Percentiles rank a stretch among this genome's conserved stretches.
These are phyloP conservation scores for Halictus quadricinctus DNA, from an alignment of 2,888 invertebrate species.

Conservation along the genomic window DNA sequence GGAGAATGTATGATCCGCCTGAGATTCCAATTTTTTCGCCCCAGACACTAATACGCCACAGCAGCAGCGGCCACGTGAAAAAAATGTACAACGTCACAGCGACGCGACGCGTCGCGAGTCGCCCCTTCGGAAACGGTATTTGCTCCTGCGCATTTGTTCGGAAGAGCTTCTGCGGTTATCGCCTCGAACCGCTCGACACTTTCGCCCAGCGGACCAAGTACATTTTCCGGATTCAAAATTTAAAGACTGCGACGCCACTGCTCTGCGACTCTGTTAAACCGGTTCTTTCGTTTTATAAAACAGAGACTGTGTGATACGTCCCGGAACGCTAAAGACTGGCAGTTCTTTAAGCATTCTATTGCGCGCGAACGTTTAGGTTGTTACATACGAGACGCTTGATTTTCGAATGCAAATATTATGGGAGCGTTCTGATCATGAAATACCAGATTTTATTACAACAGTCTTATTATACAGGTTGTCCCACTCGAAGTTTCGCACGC, in stretches of 20 bases:
- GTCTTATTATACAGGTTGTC: no score
- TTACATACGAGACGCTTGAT: no score
- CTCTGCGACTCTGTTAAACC: background rate
- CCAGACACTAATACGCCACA: background rate
- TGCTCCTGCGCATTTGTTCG: background rate
- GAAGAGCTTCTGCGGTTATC: conserved; percentile 1
- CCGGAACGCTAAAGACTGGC: background rate
- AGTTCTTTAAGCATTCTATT: background rate
- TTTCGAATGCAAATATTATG: no score
- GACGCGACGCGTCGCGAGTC: background rate
- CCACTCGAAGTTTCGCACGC: no score
- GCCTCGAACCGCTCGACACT: background rate
- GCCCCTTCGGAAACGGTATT: background rate
- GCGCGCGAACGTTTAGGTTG: no score
- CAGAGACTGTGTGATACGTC: background rate
- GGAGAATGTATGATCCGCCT: background rate
- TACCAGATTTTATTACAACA: no score
- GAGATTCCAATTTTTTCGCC: conserved; percentile 1
- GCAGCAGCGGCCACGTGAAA: background rate
- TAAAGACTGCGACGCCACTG: background rate
- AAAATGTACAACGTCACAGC: background rate
- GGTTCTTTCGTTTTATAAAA: background rate
- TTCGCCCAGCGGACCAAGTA: background rate
- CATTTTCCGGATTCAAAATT: background rate
- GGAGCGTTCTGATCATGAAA: no score